Evolutionary conservation across 2,888 invertebrate genomes (phyloP), one percentile per base, ranked within the genome.

Genomic region (Apotomis turbidana): DNA sequence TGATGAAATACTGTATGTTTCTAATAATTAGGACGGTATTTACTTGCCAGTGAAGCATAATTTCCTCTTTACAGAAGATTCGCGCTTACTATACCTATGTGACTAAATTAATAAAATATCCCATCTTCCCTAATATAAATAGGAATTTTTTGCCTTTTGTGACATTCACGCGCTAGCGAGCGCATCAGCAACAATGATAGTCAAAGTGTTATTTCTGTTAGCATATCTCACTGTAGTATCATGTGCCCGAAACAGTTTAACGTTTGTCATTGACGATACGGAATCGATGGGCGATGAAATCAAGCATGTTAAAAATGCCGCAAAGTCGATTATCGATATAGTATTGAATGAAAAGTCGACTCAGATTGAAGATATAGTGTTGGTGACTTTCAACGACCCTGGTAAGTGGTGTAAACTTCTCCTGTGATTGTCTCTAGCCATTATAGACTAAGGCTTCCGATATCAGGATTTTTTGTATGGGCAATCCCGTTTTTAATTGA

Each of bases 311-410:
- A 80, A 49, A 70, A 4, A 4, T 0, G 79, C 76, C 46, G 79
- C 78, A 1, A 71, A 76, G 12, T 63, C 44, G 1, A 82, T 85
- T 5, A 75, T 81, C 67, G 44, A 85, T 46, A 69, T 77, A 8
- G 79, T 83, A 0, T 73, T 79, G 4, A 15, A 58, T 1, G 71
- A 74, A 41, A 81, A 80, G 52, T 62, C 77, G 3, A 82, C 78
- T 68, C 76, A 78, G 27, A 80, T 85, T 3, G 46, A 77, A 41
- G 80, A 85, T 46, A 79, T 83, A 38, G 79, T 85, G 3, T 69
- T 85, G 8, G 81, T 85, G 4, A 85, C 83, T 0, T 80, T 85
- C 46, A 85, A 84, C 58, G 85, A 85, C 76, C 83, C 83, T 75
- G 73, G 85, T 85, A 77, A 76, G 76, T 72, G 8, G 13, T 54